phyloP scores from a whole-genome alignment of 1,140 invertebrate species.

The Ceratoteleas bidentatus region DNA sequence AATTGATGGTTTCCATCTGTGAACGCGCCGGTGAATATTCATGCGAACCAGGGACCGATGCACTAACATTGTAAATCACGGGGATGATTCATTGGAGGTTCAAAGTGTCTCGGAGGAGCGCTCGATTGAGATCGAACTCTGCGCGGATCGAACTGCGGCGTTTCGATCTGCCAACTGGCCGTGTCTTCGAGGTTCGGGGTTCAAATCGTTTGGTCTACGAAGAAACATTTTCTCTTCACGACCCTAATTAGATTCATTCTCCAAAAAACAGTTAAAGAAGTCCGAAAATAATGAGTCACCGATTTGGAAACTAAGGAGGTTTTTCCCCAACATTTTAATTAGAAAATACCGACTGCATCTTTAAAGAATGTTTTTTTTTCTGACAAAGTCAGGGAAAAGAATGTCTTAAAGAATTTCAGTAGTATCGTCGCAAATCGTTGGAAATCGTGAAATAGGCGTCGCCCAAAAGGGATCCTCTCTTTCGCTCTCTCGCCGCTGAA shows the following conservation, averaged over 20 bases:
- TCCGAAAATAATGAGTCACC: no score
- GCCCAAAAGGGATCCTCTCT: constrained; percentile 14
- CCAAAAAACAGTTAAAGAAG: no score
- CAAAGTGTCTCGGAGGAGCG: constrained; percentile 7
- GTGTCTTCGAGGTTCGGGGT: no score
- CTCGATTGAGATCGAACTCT: no score
- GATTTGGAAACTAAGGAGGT: no score
- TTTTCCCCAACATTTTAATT: no score
- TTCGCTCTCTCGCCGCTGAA: constrained; percentile 12
- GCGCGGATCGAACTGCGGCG: no score
- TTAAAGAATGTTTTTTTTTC: not conserved
- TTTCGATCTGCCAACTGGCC: no score
- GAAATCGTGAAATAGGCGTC: constrained; percentile 12
- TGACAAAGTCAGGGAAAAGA: not conserved
- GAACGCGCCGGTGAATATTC: constrained; percentile 5
- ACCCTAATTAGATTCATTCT: no score
- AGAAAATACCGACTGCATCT: no score
- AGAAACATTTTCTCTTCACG: no score
- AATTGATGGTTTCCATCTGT: constrained; percentile 16
- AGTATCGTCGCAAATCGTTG: not conserved
- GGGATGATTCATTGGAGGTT: constrained; percentile 18
- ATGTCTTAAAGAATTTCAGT: not conserved
- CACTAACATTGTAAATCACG: constrained; percentile 15
- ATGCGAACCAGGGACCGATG: constrained; percentile 2
- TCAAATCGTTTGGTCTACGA: no score